Evolutionary conservation across 1,140 invertebrate species (phyloP), one percentile per base, ranked within the genome.

Genomic region (Fopius arisanus): DNA sequence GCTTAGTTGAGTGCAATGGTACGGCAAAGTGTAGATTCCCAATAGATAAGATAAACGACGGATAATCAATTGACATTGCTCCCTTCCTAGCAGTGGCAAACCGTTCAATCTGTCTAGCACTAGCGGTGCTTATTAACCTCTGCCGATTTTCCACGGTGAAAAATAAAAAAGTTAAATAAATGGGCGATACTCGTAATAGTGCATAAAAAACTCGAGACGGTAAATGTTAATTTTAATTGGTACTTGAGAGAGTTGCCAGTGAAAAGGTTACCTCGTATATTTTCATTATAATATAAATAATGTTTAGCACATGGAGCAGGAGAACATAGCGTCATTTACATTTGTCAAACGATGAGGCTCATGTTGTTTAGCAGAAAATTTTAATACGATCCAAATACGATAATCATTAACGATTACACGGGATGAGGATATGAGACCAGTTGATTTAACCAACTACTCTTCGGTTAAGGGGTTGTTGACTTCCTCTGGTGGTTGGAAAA

Each of bases 401-500:
- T 59, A 59, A 59, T 59, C 54, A 59, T 59, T 59, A 59, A 59
- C 54, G 54, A 59, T 59, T 59, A 59, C 54, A 59, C 23, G 54
- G 54, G 23, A 26, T 59, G 54, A 59, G 54, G 54, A 59, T 59
- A 59, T 59, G 54, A 59, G 54, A 59, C 54, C 21, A 59, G 54
- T 59, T 28, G 54, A 59, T 59, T 59, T 59, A 59, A 59, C 19
- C 16, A 37, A 59, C 54, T n/a, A 59, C 26, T 23, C 54, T 26
- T 26, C 21, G 19, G 19, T 26, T 28, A 26, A 59, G 54, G 54
- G 54, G 54, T 59, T 59, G 54, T 59, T 59, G 54, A 59, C 54
- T 84, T 82, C 82, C 67, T 73, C 59, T 28, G 73, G 78, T 77
- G 80, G 74, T 59, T 59, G 54, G 54, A 59, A 59, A 59, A 59